phyloP scores from a whole-genome alignment of 2,797 vertebrate genomes.

The Danio aesculapii region DNA sequence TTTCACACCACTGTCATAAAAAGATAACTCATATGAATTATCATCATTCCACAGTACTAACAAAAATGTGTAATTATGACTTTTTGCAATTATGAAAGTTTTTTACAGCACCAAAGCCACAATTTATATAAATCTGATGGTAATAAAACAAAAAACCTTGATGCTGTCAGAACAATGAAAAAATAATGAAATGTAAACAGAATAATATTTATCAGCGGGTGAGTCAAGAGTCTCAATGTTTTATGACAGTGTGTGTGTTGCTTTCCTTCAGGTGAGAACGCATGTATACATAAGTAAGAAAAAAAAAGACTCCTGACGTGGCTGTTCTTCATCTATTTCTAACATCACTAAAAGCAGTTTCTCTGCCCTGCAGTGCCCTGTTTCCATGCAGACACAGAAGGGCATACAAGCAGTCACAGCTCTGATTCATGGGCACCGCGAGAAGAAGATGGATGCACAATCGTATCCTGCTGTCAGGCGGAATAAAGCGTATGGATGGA shows the following conservation, averaged over 20 bases:
- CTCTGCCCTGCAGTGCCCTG: slow-evolving; percentile 33
- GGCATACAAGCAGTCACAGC: slow-evolving; percentile 15
- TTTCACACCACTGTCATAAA: not conserved
- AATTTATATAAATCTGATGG: not conserved
- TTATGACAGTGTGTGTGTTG: not conserved
- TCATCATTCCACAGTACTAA: not conserved
- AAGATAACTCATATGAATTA: not conserved
- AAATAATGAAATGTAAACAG: not conserved
- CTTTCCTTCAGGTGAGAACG: slow-evolving; percentile 2
- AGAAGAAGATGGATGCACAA: slow-evolving; percentile 44
- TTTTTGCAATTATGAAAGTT: not conserved
- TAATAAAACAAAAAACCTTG: not conserved
- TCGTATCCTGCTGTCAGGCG: slow-evolving; percentile 36
- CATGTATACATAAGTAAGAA: not conserved
- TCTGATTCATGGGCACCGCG: slow-evolving; percentile 20
- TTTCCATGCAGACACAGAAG: slow-evolving; percentile 29
- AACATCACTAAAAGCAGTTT: slow-evolving; percentile 15
- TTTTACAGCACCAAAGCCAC: slow-evolving; percentile 3
- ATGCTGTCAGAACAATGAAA: not conserved
- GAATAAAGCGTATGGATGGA: slow-evolving; percentile 40
- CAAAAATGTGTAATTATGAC: not conserved
- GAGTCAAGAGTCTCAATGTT: not conserved
- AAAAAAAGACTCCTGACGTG: not conserved
- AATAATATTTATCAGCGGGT: slow-evolving; percentile 6
- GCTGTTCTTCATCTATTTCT: slow-evolving; percentile 18